Base-by-base conservation (phyloP, 2,888 invertebrate species). In the Auanema freiburgensis region DNA sequence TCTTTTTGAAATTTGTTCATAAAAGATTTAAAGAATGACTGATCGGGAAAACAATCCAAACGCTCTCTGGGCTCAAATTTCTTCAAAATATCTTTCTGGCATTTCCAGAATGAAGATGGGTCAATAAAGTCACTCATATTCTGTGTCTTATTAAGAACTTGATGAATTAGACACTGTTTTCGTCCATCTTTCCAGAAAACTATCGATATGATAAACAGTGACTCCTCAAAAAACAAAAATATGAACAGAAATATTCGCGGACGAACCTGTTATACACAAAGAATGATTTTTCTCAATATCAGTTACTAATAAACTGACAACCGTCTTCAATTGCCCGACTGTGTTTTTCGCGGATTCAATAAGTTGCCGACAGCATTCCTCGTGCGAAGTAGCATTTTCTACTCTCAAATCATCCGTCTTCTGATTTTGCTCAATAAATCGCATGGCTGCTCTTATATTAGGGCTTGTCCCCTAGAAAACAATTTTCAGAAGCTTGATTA, bases 371-470 rank as follows among this genome's bases (percentile, higher is more conserved):
- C 24, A 42, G 42, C 54, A 54, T 21, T 54, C 60, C 0, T 21
- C 16, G 24, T 46, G 21, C 5, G 54, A 41, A 14, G 18, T n/a
- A 33, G 50, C 23, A 12, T 53, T 18, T 16, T 54, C 42, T 3
- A 60, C 55, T 14, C 60, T 42, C 24, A 60, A 33, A 12, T 40
- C 33, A 42, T 21, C 54, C 11, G 25, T 24, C 10, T 21, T 18
- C 43, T 60, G 60, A 21, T 54, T 14, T 44, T 54, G 25, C 43
- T 62, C 57, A 6, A 62, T 62, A 50, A 62, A 57, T 8, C 62
- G 25, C 57, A 62, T 57, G 14, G 62, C 56, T 25, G 49, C 42
- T 12, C 62, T 56, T 18, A 62, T 43, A 16, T 50, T 40, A 18
- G 57, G 62, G 10, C 61, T 50, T 40, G 55, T 49, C 41, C 61